These are phyloP conservation scores for Cirrhinus mrigala DNA, from an alignment of 2,797 vertebrate genomes.

Conservation along the genomic window DNA sequence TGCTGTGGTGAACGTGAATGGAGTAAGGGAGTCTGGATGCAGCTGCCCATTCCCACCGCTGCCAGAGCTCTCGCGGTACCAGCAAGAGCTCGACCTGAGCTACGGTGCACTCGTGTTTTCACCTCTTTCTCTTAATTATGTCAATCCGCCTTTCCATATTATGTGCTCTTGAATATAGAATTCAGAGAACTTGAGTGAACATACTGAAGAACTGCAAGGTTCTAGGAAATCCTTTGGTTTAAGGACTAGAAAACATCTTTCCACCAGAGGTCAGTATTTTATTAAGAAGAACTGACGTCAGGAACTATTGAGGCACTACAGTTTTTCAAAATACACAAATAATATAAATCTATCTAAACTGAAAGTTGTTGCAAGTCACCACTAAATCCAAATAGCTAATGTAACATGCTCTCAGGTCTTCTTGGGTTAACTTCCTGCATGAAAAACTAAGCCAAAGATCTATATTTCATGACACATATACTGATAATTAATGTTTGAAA, in stretches of 20 bases:
- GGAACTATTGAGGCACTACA: neutral
- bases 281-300: slow-evolving; percentile 65
- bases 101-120: neutral
- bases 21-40: slow-evolving; percentile 78
- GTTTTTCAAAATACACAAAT: neutral
- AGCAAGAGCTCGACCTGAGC: neutral
- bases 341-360: neutral
- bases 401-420: neutral
- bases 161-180: neutral
- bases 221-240: neutral
- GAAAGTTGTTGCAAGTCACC: neutral
- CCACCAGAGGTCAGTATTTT: slow-evolving; percentile 82
- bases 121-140: neutral
- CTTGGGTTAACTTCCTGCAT: neutral
- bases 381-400: neutral
- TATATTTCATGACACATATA: slow-evolving; percentile 23
- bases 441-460: slow-evolving; percentile 27
- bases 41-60: slow-evolving; percentile 82
- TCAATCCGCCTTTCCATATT: neutral
- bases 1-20: slow-evolving; percentile 78
- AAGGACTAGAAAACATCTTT: slow-evolving; percentile 49
- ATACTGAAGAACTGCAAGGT: neutral
- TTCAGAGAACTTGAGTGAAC: neutral
- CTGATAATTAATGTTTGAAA: slow-evolving; percentile 4
- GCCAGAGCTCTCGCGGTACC: slow-evolving; percentile 53